Evolutionary conservation across 2,888 invertebrate genomes (phyloP).

Genomic region (Ormyrus thymus): DNA sequence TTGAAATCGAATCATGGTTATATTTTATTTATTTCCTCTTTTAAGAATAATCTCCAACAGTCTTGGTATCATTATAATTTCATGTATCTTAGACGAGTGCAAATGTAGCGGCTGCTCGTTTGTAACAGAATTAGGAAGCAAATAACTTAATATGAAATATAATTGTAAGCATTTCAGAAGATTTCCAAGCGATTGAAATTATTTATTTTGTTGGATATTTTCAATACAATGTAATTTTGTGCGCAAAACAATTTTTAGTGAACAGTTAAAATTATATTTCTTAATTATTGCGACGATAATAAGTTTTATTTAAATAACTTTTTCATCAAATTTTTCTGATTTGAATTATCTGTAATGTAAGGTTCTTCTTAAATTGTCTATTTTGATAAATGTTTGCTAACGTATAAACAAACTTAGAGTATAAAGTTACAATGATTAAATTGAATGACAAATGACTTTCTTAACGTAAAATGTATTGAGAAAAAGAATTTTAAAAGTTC

Average conservation of each 20-base stretch:
- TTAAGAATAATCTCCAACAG: constrained; percentile 7
- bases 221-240: too few species aligned
- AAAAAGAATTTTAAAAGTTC: neutral
- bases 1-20: neutral
- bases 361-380: neutral
- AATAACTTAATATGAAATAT: neutral
- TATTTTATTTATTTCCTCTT: neutral
- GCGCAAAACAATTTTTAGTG: too few species aligned
- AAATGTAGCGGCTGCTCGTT: neutral
- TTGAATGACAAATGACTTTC: neutral
- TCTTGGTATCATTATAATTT: too few species aligned
- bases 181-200: too few species aligned
- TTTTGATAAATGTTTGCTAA: neutral
- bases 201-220: too few species aligned
- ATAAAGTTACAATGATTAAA: too few species aligned
- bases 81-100: too few species aligned
- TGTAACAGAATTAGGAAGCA: neutral
- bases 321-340: neutral
- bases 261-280: too few species aligned
- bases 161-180: neutral
- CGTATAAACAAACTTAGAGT: too few species aligned
- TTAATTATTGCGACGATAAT: neutral
- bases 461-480: neutral
- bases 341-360: too few species aligned
- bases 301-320: constrained; percentile 7